Base-by-base conservation (phyloP, 2,113 vertebrate genomes). In the Xenopus borealis region DNA sequence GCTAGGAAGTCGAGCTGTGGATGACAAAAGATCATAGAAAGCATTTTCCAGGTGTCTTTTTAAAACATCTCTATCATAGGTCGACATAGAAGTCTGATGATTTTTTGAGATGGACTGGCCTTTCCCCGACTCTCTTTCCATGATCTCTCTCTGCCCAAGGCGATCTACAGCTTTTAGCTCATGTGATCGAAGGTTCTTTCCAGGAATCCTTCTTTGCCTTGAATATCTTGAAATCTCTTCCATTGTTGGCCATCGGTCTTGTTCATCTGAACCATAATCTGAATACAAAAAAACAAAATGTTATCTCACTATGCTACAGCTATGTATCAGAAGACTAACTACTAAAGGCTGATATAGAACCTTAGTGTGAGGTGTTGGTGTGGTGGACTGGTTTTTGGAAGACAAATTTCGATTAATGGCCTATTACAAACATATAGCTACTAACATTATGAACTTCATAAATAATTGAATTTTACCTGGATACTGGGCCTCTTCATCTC, bases 211-310 rank as follows among this genome's bases (percentile, higher is more conserved):
- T n/a, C 64, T 67, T 73, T 66, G 62, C 4, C 10, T 19, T 50
- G 65, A 67, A 68, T 46, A 69, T 27, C n/a, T 33, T 6, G 55
- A 19, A 45, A 67, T 16, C 45, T 76, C 73, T 3, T 63, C 66
- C 46, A 69, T 1, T 10, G 66, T 76, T 55, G 73, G 73, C 73
- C 73, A 76, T 20, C 73, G 66, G 27, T 76, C 73, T 27, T 69
- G 66, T n/a, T 76, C 73, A 17, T 55, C 66, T 17, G 73, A 76
- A 18, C 62, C 66, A 55, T 62, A 76, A 44, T 5, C 44, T 17
- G 59, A 18, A 75, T 62, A 65, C 68, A 18, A 53, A 46, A 61
- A 12, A 19, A 8, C 5, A 27, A 0, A 20, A 45, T 50, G 23
- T 27, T 27, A 27, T 27, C 23, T 27, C 23, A 2, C 23, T 27